phyloP scores from a whole-genome alignment of 2,888 invertebrate species.

The Leptarthrus brevirostris region DNA sequence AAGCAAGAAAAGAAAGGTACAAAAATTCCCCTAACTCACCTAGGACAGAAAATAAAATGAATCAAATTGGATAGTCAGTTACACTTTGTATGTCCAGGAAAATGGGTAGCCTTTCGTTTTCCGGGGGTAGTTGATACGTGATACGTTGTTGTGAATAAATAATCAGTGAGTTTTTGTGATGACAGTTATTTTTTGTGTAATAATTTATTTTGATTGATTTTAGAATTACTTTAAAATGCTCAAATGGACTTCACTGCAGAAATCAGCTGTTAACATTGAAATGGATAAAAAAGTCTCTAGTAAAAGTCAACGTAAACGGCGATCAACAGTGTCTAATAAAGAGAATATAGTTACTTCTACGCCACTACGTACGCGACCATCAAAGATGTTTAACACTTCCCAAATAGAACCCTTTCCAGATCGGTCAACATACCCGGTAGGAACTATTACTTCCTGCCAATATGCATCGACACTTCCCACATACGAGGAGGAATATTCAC shows the following conservation, averaged over 20 bases:
- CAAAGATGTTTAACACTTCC: neutral
- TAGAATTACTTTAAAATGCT: too few species aligned
- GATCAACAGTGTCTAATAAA: slow-evolving; percentile 10
- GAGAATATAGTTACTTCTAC: slow-evolving; percentile 50
- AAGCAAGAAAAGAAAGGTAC: too few species aligned
- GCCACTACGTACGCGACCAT: slow-evolving; percentile 21
- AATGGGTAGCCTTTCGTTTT: too few species aligned
- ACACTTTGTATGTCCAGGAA: too few species aligned
- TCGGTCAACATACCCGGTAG: neutral
- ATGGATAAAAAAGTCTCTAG: neutral
- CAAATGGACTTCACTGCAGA: neutral
- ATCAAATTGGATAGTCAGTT: too few species aligned
- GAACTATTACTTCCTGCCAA: slow-evolving; percentile 27
- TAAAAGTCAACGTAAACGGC: neutral
- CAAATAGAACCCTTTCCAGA: neutral
- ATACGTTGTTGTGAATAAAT: too few species aligned
- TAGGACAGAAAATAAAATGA: too few species aligned
- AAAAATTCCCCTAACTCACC: too few species aligned
- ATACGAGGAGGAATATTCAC: slow-evolving; percentile 65
- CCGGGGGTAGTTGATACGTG: too few species aligned
- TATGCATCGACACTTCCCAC: slow-evolving; percentile 65
- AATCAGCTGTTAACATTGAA: neutral
- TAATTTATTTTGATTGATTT: too few species aligned
- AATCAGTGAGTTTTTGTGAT: too few species aligned
- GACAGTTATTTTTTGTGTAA: too few species aligned